Evolutionary conservation across 53 echinoderm and acorn worm species (phyloP).

Genomic region (Zoroaster sp.): DNA sequence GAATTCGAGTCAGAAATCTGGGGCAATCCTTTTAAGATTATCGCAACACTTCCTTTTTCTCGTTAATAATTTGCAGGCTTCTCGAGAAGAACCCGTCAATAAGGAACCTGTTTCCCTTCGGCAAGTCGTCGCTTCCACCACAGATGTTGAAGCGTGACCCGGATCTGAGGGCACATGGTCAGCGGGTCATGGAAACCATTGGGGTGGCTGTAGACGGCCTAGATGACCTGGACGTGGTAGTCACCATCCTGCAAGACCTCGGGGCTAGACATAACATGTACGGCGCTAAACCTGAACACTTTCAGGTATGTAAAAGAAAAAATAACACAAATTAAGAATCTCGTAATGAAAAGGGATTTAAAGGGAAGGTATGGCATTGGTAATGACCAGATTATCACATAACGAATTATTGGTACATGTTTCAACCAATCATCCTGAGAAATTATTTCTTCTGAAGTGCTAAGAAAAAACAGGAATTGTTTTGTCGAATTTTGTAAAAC

Average conservation of each 20-base stretch:
- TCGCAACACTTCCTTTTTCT: not conserved
- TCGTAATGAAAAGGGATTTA: no score
- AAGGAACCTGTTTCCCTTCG: slow-evolving; percentile 59
- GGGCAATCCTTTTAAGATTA: no score
- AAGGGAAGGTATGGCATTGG: no score
- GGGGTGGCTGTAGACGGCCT: slow-evolving; percentile 58
- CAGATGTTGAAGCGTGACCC: slow-evolving; percentile 41
- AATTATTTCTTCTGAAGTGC: not conserved
- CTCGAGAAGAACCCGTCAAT: slow-evolving; percentile 55
- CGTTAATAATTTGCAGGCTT: slow-evolving; percentile 18
- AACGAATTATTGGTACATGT: no score
- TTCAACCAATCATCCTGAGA: no score
- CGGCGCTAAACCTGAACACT: slow-evolving; percentile 54
- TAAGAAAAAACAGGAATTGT: no score
- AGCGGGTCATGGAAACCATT: slow-evolving; percentile 61
- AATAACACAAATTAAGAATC: not conserved
- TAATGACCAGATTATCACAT: no score
- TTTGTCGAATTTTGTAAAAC: not conserved
- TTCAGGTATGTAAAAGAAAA: slow-evolving; percentile 4
- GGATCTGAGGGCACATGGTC: slow-evolving; percentile 53
- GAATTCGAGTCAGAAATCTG: no score
- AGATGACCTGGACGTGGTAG: slow-evolving; percentile 56
- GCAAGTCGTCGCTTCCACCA: slow-evolving; percentile 24
- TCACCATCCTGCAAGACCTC: slow-evolving; percentile 62
- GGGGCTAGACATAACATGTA: slow-evolving; percentile 57